Conservation (phyloP, 2,888 invertebrate genomes). For the Myopa testacea region DNA sequence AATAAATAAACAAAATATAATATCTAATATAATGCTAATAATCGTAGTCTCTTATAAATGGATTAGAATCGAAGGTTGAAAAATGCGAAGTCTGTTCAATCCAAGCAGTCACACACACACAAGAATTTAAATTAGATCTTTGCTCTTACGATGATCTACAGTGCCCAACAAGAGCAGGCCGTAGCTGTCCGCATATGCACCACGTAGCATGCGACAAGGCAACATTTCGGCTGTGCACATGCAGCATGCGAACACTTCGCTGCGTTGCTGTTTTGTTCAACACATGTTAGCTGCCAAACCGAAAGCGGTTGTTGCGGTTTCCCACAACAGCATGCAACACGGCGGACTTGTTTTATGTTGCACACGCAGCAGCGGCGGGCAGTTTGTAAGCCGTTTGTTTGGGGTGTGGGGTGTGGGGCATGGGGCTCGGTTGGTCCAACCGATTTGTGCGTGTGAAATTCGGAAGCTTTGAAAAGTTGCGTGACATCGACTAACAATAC, state of each 20-base stretch:
- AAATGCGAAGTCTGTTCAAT: too few relatives aligned
- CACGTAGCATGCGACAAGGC: not conserved
- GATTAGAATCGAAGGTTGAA: too few relatives aligned
- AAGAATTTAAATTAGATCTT: not conserved
- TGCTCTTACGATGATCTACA: conserved; percentile 20
- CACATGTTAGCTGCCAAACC: conserved; percentile 36
- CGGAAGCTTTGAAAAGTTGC: conserved; percentile 32
- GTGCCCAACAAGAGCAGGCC: not conserved
- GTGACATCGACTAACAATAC: conserved; percentile 21
- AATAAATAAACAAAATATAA: too few relatives aligned
- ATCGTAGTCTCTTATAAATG: too few relatives aligned
- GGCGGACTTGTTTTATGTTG: conserved; percentile 17
- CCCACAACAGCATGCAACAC: not conserved
- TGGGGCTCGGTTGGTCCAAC: not conserved
- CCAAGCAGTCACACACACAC: conserved; percentile 1
- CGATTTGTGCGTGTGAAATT: conserved; percentile 26
- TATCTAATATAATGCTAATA: too few relatives aligned
- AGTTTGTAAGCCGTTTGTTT: not conserved
- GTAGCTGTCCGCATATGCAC: not conserved
- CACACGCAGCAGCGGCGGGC: conserved; percentile 4
- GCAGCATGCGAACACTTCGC: conserved; percentile 20
- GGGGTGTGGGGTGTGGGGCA: not conserved
- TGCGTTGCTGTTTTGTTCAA: conserved; percentile 31
- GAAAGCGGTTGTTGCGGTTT: conserved; percentile 12
- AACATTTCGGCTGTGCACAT: not conserved